Evolutionary conservation across 2,113 vertebrate genomes (phyloP), one percentile per base, ranked within the genome.

Genomic region (Lepus europaeus): DNA sequence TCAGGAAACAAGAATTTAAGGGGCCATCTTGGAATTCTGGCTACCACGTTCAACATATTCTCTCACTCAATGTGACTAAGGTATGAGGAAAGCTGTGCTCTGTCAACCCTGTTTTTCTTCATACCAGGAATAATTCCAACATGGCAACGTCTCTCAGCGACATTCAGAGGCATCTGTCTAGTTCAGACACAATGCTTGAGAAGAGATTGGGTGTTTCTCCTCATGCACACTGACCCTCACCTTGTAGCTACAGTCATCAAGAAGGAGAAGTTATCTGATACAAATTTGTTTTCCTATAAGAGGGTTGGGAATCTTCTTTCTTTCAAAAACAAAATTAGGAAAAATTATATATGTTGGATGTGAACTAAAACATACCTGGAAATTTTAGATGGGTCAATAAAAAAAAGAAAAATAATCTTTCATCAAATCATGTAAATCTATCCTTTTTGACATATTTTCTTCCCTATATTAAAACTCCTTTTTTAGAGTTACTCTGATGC

Each of bases 381-480:
- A 89, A 66, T 9, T 56, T 33, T 6, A 33, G 20, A 77, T 90
- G 5, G 61, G 31, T 7, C 22, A 56, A 72, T 0, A 68, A 31
- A 87, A 74, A 29, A 81, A 49, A 83, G 49, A 77, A 89, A 95
- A 90, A n/a, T 39, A 70, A 76, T 77, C 51, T 53, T 5, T 6
- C 31, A 19, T 61, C 16, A 29, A 19, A 23, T 79, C 45, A 61
- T n/a, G 88, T 8, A 87, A 66, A 77, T 63, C 12, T n/a, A 77
- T 6, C 29, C 25, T 39, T 72, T 92, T 83, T 85, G 33, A n/a
- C 17, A 0, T 80, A 49, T 92, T 81, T 95, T 73, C 45, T 89
- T 36, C n/a, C 4, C 20, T 72, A 16, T 29, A 39, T 64, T 74
- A 90, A 95, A 88, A 59, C 12, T 59, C 27, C 17, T 59, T 76